A percentile compares a stretch with the other conserved stretches of the same genome.
Conservation (phyloP, 2,113 vertebrate genomes). For the Etia nguti region DNA sequence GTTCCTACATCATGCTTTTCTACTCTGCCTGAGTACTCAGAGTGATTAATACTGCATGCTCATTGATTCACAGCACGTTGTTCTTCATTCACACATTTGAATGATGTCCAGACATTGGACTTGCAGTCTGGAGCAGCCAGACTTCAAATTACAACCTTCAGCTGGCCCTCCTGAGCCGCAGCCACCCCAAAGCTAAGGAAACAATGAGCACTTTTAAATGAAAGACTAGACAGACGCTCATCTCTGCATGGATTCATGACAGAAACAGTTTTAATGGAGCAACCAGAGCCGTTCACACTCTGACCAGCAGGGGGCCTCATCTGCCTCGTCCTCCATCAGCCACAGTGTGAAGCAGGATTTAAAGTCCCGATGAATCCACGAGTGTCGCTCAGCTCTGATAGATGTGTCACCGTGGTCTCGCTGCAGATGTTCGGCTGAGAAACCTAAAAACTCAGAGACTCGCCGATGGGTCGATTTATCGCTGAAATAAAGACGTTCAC, state of each 20-base stretch:
- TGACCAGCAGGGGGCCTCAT: not conserved
- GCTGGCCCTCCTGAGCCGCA: not conserved
- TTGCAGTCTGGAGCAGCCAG: not conserved
- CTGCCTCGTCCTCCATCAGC: not conserved
- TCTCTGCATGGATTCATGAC: not conserved
- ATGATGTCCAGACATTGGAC: not conserved
- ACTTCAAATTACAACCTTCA: not conserved
- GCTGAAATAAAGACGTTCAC: not conserved
- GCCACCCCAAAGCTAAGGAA: accelerated
- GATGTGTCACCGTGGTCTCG: no score
- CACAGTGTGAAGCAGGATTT: not conserved
- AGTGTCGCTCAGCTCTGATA: not conserved
- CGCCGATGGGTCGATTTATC: not conserved
- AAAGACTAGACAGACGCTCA: not conserved
- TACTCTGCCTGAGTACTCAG: not conserved
- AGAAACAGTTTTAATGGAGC: accelerated
- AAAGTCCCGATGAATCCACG: not conserved
- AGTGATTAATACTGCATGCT: not conserved
- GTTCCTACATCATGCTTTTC: not conserved
- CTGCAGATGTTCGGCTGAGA: not conserved
- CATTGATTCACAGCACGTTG: not conserved
- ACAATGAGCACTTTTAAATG: not conserved
- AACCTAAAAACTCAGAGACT: not conserved
- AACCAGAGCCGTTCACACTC: not conserved
- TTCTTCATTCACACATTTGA: not conserved